Percentiles rank a stretch among this genome's conserved stretches.
Evolutionary conservation across 1,140 invertebrate genomes (phyloP).

Genomic region (Rhopalosiphum padi): DNA sequence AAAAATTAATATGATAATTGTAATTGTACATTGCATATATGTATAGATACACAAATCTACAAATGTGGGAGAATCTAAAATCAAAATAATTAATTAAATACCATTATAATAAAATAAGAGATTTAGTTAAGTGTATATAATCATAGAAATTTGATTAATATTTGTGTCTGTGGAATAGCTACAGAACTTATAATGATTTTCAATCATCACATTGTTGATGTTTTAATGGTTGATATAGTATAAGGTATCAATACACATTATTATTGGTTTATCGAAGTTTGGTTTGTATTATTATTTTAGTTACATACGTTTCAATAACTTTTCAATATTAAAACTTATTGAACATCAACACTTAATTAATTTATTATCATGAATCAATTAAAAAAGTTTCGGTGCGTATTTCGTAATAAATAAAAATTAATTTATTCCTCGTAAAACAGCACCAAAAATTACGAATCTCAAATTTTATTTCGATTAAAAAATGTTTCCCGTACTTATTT

Average conservation of each 20-base stretch:
- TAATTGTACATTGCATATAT: background rate
- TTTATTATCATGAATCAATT: conserved; percentile 8
- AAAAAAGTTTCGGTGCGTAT: background rate
- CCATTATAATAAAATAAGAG: background rate
- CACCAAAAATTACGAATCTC: background rate
- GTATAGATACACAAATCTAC: no score
- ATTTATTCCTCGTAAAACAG: background rate
- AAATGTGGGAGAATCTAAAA: background rate
- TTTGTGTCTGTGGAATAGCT: background rate
- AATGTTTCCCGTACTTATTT: no score
- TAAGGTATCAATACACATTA: background rate
- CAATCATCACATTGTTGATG: background rate
- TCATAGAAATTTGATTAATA: background rate
- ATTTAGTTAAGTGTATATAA: background rate
- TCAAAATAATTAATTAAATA: background rate
- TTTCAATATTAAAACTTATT: conserved; percentile 8
- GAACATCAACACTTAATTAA: background rate
- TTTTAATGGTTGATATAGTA: background rate
- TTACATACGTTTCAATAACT: background rate
- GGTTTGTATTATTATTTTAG: background rate
- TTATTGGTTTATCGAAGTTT: background rate
- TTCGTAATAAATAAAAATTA: background rate
- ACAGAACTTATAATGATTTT: background rate
- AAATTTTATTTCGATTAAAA: background rate
- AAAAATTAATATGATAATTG: no score